phyloP scores from a whole-genome alignment of 2,888 invertebrate species.

The Octodonta nipae region DNA sequence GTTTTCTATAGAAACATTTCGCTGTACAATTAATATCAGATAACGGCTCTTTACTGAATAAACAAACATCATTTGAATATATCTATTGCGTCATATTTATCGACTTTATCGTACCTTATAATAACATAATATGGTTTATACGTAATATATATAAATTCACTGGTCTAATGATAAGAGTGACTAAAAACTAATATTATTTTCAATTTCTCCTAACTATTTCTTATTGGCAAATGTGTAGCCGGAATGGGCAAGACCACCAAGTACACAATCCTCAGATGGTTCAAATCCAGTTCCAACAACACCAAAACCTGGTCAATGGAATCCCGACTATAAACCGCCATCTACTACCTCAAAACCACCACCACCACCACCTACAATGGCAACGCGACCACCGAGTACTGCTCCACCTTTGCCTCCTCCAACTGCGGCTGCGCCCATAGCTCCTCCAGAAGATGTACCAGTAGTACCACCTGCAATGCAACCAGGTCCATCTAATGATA shows the following conservation, averaged over 20 bases:
- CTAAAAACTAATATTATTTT: too few relatives aligned
- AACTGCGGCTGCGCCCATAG: conserved; percentile 8
- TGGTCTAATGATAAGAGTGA: too few relatives aligned
- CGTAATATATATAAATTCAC: too few relatives aligned
- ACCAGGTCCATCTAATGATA: conserved; percentile 13
- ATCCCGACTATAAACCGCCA: conserved; percentile 15
- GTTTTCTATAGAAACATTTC: too few relatives aligned
- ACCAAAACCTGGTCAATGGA: conserved; percentile 25
- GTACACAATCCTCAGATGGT: conserved; percentile 42
- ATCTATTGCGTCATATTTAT: too few relatives aligned
- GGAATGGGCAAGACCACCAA: conserved; percentile 69
- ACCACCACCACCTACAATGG: conserved; percentile 11
- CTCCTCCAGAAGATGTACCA: conserved; percentile 1
- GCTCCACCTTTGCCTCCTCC: conserved; percentile 7
- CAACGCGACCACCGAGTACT: conserved; percentile 9
- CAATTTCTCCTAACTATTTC: too few relatives aligned
- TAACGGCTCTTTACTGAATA: too few relatives aligned
- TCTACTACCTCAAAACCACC: conserved; percentile 10
- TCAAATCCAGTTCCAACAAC: conserved; percentile 20
- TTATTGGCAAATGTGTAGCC: too few relatives aligned
- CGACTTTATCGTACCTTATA: too few relatives aligned
- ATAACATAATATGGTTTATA: too few relatives aligned
- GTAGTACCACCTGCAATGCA: conserved; percentile 5
- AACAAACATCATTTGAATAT: too few relatives aligned
- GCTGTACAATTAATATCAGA: too few relatives aligned